Evolutionary conservation across 2,888 invertebrate genomes (phyloP).

Genomic region (Drosophila neotestacea): DNA sequence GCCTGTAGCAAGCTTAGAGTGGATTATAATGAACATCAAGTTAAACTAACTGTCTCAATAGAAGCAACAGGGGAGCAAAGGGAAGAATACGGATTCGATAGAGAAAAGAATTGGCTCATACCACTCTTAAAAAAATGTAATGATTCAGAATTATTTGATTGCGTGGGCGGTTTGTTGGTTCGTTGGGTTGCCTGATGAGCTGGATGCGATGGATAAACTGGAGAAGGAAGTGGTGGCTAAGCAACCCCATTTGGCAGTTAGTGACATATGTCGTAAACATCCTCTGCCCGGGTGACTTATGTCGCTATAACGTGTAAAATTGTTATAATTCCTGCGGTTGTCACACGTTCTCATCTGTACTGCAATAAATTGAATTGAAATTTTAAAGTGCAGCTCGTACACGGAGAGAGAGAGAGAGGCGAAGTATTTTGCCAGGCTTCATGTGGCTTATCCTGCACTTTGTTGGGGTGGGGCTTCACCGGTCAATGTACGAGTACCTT

Average conservation of each 20-base stretch:
- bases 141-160: slow-evolving; percentile 83
- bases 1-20: slow-evolving; percentile 59
- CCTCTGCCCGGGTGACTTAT: slow-evolving; percentile 78
- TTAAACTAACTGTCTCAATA: slow-evolving; percentile 79
- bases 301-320: slow-evolving; percentile 83
- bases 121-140: slow-evolving; percentile 70
- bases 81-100: slow-evolving; percentile 31
- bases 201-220: slow-evolving; percentile 24
- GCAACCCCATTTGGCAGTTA: slow-evolving; percentile 58
- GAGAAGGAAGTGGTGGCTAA: slow-evolving; percentile 17
- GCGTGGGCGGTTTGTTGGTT: slow-evolving; percentile 80
- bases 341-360: slow-evolving; percentile 45
- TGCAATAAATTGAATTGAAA: slow-evolving; percentile 66
- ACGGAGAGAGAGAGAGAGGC: background rate
- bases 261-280: slow-evolving; percentile 82
- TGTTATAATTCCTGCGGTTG: slow-evolving; percentile 83
- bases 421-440: slow-evolving; percentile 7
- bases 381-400: slow-evolving; percentile 54
- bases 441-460: slow-evolving; percentile 15
- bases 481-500: slow-evolving; percentile 20
- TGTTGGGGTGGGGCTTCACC: slow-evolving; percentile 16
- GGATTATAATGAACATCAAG: slow-evolving; percentile 81
- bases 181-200: slow-evolving; percentile 25
- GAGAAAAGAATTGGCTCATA: slow-evolving; percentile 32
- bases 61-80: slow-evolving; percentile 36